phyloP scores from a whole-genome alignment of 2,113 vertebrate genomes.

The Sceloporus undulatus region DNA sequence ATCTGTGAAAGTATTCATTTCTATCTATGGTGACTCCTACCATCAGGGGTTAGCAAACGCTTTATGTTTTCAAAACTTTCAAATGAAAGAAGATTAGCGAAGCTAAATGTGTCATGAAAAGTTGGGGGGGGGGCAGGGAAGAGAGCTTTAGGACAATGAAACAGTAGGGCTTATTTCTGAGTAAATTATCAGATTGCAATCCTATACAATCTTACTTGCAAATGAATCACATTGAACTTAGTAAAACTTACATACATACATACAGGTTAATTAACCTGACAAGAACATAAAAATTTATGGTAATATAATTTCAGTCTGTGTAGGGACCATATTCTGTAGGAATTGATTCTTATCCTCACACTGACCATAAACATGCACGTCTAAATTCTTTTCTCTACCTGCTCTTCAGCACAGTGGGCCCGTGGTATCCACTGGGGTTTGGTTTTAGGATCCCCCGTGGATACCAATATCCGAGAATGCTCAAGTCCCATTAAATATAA shows the following conservation, averaged over 20 bases:
- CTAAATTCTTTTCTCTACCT: neutral
- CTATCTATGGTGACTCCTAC: neutral
- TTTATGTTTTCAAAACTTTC: neutral
- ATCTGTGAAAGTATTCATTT: neutral
- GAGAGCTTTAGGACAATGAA: neutral
- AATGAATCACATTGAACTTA: too few species aligned
- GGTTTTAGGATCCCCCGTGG: too few species aligned
- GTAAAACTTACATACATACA: neutral
- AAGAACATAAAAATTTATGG: neutral
- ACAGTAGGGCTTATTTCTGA: neutral
- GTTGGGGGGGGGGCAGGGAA: neutral
- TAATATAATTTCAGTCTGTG: too few species aligned
- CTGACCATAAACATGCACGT: neutral
- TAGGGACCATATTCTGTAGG: neutral
- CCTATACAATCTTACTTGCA: too few species aligned
- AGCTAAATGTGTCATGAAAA: neutral
- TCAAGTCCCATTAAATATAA: too few species aligned
- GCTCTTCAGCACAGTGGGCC: neutral
- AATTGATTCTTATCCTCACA: neutral
- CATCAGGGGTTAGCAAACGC: neutral
- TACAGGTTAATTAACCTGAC: neutral
- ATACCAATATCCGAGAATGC: too few species aligned
- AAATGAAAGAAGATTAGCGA: neutral
- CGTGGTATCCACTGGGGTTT: too few species aligned
- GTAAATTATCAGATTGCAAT: neutral